Base-by-base conservation (phyloP, 2,113 vertebrate genomes). In the Sterna hirundo region DNA sequence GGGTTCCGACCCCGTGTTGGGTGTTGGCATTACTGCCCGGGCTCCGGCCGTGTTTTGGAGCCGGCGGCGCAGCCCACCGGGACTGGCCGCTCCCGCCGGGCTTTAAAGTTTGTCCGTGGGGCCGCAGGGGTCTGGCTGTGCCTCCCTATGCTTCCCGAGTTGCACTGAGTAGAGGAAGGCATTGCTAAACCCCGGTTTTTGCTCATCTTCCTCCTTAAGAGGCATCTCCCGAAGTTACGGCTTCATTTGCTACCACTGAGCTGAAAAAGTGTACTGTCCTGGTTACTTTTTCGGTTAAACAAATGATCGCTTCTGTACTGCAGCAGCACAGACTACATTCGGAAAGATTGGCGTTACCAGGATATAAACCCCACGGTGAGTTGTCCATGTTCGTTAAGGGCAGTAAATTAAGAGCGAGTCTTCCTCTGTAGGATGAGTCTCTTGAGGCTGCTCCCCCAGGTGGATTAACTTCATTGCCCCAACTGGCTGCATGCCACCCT, bases 71-170 rank as follows among this genome's bases (percentile, higher is more conserved):
- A 16, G 47, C 21, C 32, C 49, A 3, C 27, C 5, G 36, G 26
- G 7, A 5, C 44, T 2, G 38, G 21, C 52, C 4, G 76, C 44
- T 21, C 49, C 61, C 42, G 19, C 47, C 61, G 6, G 64, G 3
- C 11, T 10, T 4, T 7, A 1, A 5, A 34, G 62, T 14, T 49
- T 6, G 7, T 25, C 54, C 2, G 16, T 2, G 40, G 4, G n/a
- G 6, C 42, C 57, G 3, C 34, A 1, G 34, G 8, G 81, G 52
- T 34, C 30, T 1, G 55, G 32, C n/a, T 6, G 58, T 9, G 40
- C 34, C 44, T 40, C 9, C 5, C 34, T 13, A 51, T 40, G 82
- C 32, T 42, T 7, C 42, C 2, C 7, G 46, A 11, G 44, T 22
- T 60, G 11, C 25, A 1, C 51, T 5, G 12, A 7, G 20, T 16